phyloP scores from a whole-genome alignment of 1,140 invertebrate genomes.

The Drosophila triauraria region DNA sequence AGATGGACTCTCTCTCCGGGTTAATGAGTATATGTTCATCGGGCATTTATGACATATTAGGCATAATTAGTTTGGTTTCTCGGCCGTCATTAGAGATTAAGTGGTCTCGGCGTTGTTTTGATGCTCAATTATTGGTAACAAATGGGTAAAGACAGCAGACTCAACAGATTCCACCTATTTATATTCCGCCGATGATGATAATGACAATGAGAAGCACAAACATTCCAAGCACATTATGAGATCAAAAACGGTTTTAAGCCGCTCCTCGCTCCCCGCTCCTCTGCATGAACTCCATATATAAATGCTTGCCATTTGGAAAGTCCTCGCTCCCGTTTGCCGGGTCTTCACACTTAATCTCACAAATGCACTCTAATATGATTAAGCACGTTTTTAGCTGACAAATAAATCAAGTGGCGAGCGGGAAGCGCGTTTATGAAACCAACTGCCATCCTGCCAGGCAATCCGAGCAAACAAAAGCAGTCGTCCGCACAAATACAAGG shows the following conservation, averaged over 20 bases:
- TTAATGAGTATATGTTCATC: slow-evolving; percentile 51
- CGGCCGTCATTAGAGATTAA: slow-evolving; percentile 16
- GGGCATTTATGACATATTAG: slow-evolving; percentile 55
- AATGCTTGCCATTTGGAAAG: slow-evolving; percentile 18
- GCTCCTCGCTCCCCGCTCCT: background rate
- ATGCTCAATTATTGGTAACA: slow-evolving; percentile 4
- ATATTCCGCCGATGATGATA: background rate
- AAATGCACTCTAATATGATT: slow-evolving; percentile 83
- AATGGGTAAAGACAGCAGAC: background rate
- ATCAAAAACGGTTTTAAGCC: slow-evolving; percentile 32
- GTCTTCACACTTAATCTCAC: slow-evolving; percentile 73
- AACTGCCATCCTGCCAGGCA: slow-evolving; percentile 45
- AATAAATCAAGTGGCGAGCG: slow-evolving; percentile 76
- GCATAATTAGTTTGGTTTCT: slow-evolving; percentile 35
- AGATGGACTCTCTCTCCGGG: slow-evolving; percentile 4
- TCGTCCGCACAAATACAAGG: slow-evolving; percentile 24
- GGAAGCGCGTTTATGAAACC: slow-evolving; percentile 61
- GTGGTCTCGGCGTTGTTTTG: background rate
- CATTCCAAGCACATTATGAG: slow-evolving; percentile 30
- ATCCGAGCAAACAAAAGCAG: slow-evolving; percentile 51
- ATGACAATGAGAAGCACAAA: slow-evolving; percentile 19
- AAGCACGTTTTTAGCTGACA: slow-evolving; percentile 81
- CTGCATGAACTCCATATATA: slow-evolving; percentile 17
- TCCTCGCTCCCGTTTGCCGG: slow-evolving; percentile 24
- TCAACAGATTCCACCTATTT: background rate